Base-by-base conservation (phyloP, 2,888 invertebrate genomes). In the Andrena dorsata region DNA sequence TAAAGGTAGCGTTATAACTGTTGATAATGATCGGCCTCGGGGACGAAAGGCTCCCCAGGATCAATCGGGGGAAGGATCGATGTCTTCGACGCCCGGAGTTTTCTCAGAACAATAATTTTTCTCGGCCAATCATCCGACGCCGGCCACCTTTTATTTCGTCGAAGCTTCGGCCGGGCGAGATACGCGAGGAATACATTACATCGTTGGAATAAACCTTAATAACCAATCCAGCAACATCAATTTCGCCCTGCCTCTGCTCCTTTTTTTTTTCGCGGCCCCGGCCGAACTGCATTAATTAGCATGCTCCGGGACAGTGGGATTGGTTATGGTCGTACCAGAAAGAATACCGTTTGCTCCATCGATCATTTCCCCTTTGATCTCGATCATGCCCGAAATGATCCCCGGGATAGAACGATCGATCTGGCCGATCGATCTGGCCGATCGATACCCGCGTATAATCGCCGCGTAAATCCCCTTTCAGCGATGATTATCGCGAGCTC, bases 141-240 rank as follows among this genome's bases (percentile, higher is more conserved):
- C 4, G 35, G 41, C 13, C 51, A 20, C 6, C 49, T 56, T 32
- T 32, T 51, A 23, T 58, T 58, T 20, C 47, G 6, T 23, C 49
- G 28, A 30, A 13, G 28, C 30, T 56, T 30, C 26, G 13, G 35
- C 66, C 30, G 3, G 5, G 30, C 2, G 53, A 23, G 51, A 51
- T 20, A 20, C 51, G 20, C 51, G 20, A 2, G 20, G 51, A 20
- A 51, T 51, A 51, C 20, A 82, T 76, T 74, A 61, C 73, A 51
- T 76, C 73, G 60, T 75, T 64, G 70, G 70, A 76, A 81, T 76
- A 49, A 78, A 82, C 74, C 74, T 85, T 84, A 82, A 82, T 81
- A 56, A 41, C 61, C 64, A 56, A 58, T 64, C 80, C 75, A 61
- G 65, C 72, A 41, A 71, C 66, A 47, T 56, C 53, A 82, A 77